These are phyloP conservation scores for Emydura subglobosa DNA, from an alignment of 2,113 vertebrate genomes.

Conservation along the genomic window DNA sequence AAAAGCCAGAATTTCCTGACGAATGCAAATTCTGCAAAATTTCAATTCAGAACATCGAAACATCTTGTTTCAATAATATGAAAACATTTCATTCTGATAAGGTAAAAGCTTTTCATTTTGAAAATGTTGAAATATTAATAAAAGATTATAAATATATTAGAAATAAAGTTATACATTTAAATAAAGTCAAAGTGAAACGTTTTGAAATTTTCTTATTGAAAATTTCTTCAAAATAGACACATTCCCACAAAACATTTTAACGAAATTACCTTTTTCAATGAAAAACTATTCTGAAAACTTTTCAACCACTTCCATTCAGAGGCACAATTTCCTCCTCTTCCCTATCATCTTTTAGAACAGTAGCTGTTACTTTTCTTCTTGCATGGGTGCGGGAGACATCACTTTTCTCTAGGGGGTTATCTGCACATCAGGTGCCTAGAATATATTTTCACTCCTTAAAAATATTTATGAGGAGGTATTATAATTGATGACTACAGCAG, in stretches of 20 bases:
- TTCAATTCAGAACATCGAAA: no score
- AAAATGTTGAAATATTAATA: no score
- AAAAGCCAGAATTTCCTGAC: no score
- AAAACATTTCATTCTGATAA: not conserved
- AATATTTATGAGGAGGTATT: not conserved
- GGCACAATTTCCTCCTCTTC: not conserved
- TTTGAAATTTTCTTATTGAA: not conserved
- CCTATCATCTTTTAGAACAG: not conserved
- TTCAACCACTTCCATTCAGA: accelerated
- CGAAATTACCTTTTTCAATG: no score
- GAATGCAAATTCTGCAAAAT: no score
- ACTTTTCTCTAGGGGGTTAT: not conserved
- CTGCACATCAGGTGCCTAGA: not conserved
- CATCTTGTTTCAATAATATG: not conserved
- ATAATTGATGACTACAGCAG: no score
- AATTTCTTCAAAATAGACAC: no score
- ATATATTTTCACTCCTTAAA: not conserved
- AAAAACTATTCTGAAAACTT: not conserved
- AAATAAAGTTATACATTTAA: no score
- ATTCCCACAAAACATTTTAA: no score
- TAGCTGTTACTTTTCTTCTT: not conserved
- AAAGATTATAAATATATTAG: no score
- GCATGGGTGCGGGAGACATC: not conserved
- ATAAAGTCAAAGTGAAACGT: no score
- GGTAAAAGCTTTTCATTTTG: no score